phyloP scores from a whole-genome alignment of 2,113 vertebrate species.

The Xiphorhynchus elegans region DNA sequence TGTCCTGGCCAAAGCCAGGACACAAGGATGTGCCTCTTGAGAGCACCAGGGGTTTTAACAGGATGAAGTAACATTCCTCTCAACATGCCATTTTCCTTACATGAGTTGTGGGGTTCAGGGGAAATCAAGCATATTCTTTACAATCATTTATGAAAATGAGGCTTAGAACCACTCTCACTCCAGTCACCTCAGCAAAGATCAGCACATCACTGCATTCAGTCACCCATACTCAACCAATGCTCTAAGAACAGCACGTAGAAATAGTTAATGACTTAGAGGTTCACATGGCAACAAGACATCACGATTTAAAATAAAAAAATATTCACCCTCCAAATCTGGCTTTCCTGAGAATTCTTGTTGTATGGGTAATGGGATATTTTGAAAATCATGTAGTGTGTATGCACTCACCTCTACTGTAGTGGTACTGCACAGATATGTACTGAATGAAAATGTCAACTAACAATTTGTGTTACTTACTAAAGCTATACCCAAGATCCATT shows the following conservation, averaged over 20 bases:
- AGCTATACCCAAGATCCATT: background rate
- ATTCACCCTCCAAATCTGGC: background rate
- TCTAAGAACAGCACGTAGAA: background rate
- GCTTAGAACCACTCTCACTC: background rate
- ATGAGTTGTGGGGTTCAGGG: background rate
- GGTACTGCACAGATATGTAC: background rate
- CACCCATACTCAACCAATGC: accelerated
- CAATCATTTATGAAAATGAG: background rate
- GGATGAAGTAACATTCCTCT: background rate
- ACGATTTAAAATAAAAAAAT: background rate
- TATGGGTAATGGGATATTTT: background rate
- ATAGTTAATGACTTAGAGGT: background rate
- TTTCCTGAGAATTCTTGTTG: background rate
- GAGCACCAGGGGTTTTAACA: background rate
- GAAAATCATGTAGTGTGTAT: background rate
- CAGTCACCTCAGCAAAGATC: background rate
- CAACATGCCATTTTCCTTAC: background rate
- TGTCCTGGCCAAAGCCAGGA: no score
- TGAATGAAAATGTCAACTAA: background rate
- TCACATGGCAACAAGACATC: background rate
- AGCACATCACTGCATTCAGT: background rate
- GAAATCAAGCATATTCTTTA: background rate
- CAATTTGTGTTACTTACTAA: background rate
- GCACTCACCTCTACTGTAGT: background rate
- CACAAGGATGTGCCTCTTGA: background rate